Evolutionary conservation across 1,140 invertebrate genomes (phyloP).

Genomic region (Zaprionus africanus): DNA sequence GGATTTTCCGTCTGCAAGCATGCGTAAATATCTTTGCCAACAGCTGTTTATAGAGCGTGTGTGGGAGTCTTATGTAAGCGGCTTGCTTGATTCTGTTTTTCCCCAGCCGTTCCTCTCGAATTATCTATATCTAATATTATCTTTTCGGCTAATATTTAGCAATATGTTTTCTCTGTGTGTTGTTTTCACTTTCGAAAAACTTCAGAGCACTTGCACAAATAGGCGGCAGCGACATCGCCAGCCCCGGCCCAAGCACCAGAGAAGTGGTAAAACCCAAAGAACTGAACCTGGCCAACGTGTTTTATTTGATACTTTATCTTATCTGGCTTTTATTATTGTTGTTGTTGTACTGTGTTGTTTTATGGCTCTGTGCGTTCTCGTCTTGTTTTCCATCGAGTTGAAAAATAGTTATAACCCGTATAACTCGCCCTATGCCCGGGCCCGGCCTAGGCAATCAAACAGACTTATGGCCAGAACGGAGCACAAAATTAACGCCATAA

Average conservation of each 20-base stretch:
- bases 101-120: background rate
- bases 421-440: constrained; percentile 10
- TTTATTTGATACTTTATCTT: constrained; percentile 58
- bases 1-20: constrained; percentile 9
- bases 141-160: constrained; percentile 36
- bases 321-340: constrained; percentile 61
- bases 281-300: constrained; percentile 46
- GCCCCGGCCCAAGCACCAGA: background rate
- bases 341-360: constrained; percentile 39
- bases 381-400: constrained; percentile 49
- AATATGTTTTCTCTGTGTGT: constrained; percentile 30
- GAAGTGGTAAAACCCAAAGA: constrained; percentile 56
- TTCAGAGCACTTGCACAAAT: constrained; percentile 70
- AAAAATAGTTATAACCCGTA: constrained; percentile 19
- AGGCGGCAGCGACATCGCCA: constrained; percentile 7
- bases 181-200: constrained; percentile 41
- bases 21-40: constrained; percentile 7
- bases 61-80: constrained; percentile 28
- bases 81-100: background rate
- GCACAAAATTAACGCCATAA: constrained; percentile 55
- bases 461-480: constrained; percentile 49
- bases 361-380: constrained; percentile 25
- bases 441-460: constrained; percentile 25
- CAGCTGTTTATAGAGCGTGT: constrained; percentile 14
- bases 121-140: constrained; percentile 19